phyloP scores from a whole-genome alignment of 1,140 invertebrate genomes.

The Drosophila cardini region DNA sequence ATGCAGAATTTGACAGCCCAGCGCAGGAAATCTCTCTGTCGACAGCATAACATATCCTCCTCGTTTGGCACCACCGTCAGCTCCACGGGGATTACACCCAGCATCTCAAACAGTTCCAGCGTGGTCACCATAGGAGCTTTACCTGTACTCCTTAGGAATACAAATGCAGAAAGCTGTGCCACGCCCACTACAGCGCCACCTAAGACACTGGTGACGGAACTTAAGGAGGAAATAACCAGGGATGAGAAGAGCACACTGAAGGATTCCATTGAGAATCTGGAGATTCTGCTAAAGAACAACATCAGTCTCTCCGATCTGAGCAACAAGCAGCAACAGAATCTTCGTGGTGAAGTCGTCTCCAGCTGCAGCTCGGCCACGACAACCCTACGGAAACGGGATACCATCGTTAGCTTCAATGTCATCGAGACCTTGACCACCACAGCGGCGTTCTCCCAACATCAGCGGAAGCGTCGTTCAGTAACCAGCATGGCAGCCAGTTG shows the following conservation, averaged over 20 bases:
- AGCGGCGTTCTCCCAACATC: constrained; percentile 28
- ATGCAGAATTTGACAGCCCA: constrained; percentile 82
- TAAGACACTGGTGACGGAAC: constrained; percentile 62
- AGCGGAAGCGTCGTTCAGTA: constrained; percentile 46
- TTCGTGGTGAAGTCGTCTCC: constrained; percentile 52
- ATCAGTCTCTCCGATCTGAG: constrained; percentile 82
- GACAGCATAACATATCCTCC: constrained; percentile 82
- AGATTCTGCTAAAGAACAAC: constrained; percentile 83
- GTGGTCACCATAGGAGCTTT: constrained; percentile 75
- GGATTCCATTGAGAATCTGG: constrained; percentile 84
- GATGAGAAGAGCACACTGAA: constrained; percentile 70
- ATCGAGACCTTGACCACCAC: constrained; percentile 68
- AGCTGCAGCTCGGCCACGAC: constrained; percentile 50
- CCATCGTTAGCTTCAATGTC: constrained; percentile 71
- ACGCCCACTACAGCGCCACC: constrained; percentile 63
- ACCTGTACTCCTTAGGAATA: constrained; percentile 55
- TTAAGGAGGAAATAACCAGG: constrained; percentile 70
- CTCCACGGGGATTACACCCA: constrained; percentile 75
- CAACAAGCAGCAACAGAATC: constrained; percentile 82
- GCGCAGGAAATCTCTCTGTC: constrained; percentile 77
- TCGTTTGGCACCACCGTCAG: constrained; percentile 79
- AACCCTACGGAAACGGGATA: constrained; percentile 60
- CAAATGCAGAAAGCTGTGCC: constrained; percentile 50
- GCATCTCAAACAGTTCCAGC: constrained; percentile 79
- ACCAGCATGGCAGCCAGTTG: constrained; percentile 40